These are phyloP conservation scores for Micoletzkya japonica DNA, from an alignment of 2,888 invertebrate genomes.

Conservation along the genomic window DNA sequence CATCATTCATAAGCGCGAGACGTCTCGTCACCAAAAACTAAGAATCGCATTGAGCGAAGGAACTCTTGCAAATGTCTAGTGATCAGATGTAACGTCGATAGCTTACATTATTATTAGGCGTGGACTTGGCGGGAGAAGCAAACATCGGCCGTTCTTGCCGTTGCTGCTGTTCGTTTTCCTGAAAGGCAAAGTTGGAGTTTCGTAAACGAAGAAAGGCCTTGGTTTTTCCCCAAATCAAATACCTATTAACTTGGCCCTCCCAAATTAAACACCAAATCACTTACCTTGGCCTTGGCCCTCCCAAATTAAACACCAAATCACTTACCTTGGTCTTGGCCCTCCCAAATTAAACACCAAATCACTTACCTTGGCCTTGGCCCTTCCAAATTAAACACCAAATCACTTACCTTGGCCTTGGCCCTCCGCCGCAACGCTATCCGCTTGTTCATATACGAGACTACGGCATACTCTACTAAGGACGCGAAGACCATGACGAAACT, in stretches of 20 bases:
- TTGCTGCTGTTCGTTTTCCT: conserved; percentile 20
- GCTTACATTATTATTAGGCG: conserved; percentile 15
- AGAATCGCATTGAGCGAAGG: not conserved
- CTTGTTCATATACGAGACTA: conserved; percentile 96
- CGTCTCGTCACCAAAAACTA: no score
- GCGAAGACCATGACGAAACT: conserved; percentile 69
- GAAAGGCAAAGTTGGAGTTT: no score
- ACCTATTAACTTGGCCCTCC: no score
- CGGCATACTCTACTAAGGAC: conserved; percentile 93
- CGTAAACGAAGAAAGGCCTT: no score
- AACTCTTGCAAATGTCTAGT: not conserved
- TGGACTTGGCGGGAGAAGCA: conserved; percentile 19
- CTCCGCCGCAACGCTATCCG: conserved; percentile 91
- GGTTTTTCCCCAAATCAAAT: no score
- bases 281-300: no score
- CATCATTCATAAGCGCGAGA: no score
- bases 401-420: conserved; percentile 40
- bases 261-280: no score
- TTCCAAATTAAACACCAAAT: not conserved
- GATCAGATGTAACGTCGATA: not conserved
- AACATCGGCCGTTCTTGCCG: conserved; percentile 26
- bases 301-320: no score
- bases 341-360: no score
- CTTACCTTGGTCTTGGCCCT: no score
- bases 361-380: not conserved